Percentiles rank a stretch among this genome's conserved stretches.
Evolutionary conservation across 2,113 vertebrate genomes (phyloP).

Genomic region (Oceanodroma tethys): DNA sequence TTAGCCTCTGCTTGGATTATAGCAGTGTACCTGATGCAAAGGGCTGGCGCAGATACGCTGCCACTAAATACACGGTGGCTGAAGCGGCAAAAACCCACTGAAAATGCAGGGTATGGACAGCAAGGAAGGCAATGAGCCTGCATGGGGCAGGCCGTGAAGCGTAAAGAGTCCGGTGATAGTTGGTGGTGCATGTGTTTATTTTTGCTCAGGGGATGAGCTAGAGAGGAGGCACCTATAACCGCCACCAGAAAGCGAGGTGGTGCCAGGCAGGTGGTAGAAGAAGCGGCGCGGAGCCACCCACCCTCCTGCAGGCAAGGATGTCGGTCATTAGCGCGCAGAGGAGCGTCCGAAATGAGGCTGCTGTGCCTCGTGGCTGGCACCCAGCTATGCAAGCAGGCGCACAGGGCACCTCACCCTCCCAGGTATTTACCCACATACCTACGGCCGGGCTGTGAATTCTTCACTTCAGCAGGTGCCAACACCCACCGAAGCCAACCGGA

Average conservation of each 20-base stretch:
- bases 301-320: not conserved
- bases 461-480: not conserved
- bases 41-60: not conserved
- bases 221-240: not conserved
- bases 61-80: not conserved
- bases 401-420: not conserved
- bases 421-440: not conserved
- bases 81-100: not conserved
- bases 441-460: not conserved
- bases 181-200: not conserved
- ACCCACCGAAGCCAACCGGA: not conserved
- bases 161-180: not conserved
- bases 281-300: not conserved
- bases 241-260: not conserved
- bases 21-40: not conserved
- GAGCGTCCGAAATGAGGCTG: not conserved
- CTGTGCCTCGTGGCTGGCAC: not conserved
- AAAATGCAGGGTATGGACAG: not conserved
- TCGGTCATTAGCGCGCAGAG: not conserved
- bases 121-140: fast-evolving
- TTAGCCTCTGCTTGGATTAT: not conserved
- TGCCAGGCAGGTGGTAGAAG: not conserved
- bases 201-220: not conserved
- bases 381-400: not conserved
- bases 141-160: not conserved